phyloP scores from a whole-genome alignment of 2,797 vertebrate species.

The Darevskia nairensis region DNA sequence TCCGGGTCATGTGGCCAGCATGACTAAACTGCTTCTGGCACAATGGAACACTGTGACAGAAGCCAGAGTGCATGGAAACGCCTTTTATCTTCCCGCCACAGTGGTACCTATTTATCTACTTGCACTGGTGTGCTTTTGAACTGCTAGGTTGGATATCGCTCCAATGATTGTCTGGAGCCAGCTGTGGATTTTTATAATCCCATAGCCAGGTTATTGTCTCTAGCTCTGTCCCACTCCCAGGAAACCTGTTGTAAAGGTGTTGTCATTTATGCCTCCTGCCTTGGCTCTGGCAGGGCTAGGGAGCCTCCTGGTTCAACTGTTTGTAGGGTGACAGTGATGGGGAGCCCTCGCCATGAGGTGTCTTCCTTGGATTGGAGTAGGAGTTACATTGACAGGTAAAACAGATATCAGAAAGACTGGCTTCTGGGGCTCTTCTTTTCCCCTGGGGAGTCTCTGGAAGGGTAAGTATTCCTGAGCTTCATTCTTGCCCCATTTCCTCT shows the following conservation, averaged over 20 bases:
- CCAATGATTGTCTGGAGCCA: no score
- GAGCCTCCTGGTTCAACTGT: background rate
- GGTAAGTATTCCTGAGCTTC: background rate
- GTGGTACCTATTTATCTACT: no score
- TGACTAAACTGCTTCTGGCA: no score
- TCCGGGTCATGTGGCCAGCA: no score
- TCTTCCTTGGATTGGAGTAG: background rate
- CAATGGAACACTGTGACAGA: no score
- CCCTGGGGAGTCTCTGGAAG: background rate
- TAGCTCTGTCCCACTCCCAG: background rate
- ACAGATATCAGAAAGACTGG: background rate
- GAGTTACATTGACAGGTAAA: background rate
- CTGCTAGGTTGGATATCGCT: no score
- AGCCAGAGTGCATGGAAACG: no score
- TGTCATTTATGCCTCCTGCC: background rate
- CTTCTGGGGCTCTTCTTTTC: background rate
- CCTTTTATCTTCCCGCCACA: no score
- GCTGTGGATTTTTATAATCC: background rate
- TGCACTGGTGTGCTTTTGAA: no score
- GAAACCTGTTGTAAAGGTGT: background rate
- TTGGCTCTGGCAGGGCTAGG: background rate
- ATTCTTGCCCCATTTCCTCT: background rate
- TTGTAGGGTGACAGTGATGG: background rate
- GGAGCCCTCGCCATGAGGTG: background rate
- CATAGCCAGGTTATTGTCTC: background rate